Percentiles rank a stretch among this genome's conserved stretches.
phyloP scores from a whole-genome alignment of 2,797 vertebrate genomes.

The Neosilurus mollespiculum region DNA sequence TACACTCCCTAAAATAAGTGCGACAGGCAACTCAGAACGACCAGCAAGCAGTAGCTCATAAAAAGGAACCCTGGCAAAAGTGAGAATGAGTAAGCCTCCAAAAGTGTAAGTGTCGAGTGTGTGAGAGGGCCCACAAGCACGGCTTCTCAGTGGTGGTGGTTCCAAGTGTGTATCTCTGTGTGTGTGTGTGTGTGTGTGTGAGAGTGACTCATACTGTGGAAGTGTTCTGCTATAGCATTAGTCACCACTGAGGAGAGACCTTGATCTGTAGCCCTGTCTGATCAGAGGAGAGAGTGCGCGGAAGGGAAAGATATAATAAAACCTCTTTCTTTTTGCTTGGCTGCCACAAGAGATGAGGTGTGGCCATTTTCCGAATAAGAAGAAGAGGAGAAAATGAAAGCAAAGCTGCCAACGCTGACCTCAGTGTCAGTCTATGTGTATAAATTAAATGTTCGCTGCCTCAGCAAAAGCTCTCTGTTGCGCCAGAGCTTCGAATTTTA shows the following conservation, averaged over 20 bases:
- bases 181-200: conserved; percentile 8
- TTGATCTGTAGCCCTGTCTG: conserved; percentile 44
- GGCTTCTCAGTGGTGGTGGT: conserved; percentile 14
- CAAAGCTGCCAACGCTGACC: conserved; percentile 7
- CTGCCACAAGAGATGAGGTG: conserved; percentile 25
- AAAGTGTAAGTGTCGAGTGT: conserved; percentile 49
- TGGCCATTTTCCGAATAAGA: conserved; percentile 35
- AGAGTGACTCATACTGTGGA: conserved; percentile 50
- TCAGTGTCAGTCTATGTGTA: conserved; percentile 24
- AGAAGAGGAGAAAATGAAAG: conserved; percentile 43
- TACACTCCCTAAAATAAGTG: conserved; percentile 40
- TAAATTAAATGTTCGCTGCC: conserved; percentile 2
- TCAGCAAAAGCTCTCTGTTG: conserved; percentile 28
- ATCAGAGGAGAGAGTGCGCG: conserved; percentile 22
- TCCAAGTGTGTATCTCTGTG: conserved; percentile 19
- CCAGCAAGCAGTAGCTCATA: conserved; percentile 35
- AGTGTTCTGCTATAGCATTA: conserved; percentile 53
- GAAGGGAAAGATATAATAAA: conserved; percentile 24
- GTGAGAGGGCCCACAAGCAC: conserved; percentile 42
- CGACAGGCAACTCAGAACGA: conserved; percentile 41
- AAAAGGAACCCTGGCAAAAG: conserved; percentile 53
- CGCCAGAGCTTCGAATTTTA: conserved; percentile 9
- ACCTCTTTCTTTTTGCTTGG: conserved; percentile 36
- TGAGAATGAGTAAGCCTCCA: conserved; percentile 48
- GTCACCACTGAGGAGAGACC: conserved; percentile 49